Percentiles rank a stretch among this genome's conserved stretches.
These are phyloP conservation scores for Hyposoter dolosus DNA, from an alignment of 2,888 invertebrate species.

Conservation along the genomic window DNA sequence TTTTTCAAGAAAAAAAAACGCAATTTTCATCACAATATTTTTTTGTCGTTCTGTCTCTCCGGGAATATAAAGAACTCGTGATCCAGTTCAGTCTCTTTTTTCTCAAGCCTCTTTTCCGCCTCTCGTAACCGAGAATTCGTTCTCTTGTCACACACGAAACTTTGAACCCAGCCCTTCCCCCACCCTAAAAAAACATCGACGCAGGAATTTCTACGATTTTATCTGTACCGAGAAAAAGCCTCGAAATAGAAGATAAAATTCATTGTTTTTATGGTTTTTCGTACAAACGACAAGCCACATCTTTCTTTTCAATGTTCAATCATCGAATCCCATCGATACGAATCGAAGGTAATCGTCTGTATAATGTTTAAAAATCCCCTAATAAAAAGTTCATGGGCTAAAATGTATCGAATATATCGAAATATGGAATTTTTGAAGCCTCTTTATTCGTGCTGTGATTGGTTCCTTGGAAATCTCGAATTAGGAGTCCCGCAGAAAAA, in stretches of 20 bases:
- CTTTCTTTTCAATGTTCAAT: background rate
- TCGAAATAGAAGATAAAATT: background rate
- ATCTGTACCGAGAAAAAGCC: slow-evolving; percentile 39
- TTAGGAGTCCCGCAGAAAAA: too few species aligned
- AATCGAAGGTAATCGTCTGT: background rate
- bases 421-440: too few species aligned
- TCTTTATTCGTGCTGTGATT: too few species aligned
- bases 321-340: background rate
- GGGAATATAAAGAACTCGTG: slow-evolving; percentile 46
- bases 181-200: background rate
- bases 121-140: slow-evolving; percentile 28
- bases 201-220: slow-evolving; percentile 62
- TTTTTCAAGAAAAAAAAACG: slow-evolving; percentile 20
- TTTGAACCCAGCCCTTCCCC: slow-evolving; percentile 10
- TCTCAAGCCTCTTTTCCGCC: slow-evolving; percentile 5
- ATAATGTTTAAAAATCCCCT: too few species aligned
- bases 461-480: too few species aligned
- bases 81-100: slow-evolving; percentile 46
- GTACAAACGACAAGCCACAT: too few species aligned
- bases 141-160: slow-evolving; percentile 40
- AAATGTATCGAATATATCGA: too few species aligned
- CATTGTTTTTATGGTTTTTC: background rate
- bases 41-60: slow-evolving; percentile 22
- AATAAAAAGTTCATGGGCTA: too few species aligned
- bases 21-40: slow-evolving; percentile 19